A percentile compares a stretch with the other conserved stretches of the same genome.
Evolutionary conservation across 2,888 invertebrate species (phyloP).

Genomic region (Pterostichus niger): DNA sequence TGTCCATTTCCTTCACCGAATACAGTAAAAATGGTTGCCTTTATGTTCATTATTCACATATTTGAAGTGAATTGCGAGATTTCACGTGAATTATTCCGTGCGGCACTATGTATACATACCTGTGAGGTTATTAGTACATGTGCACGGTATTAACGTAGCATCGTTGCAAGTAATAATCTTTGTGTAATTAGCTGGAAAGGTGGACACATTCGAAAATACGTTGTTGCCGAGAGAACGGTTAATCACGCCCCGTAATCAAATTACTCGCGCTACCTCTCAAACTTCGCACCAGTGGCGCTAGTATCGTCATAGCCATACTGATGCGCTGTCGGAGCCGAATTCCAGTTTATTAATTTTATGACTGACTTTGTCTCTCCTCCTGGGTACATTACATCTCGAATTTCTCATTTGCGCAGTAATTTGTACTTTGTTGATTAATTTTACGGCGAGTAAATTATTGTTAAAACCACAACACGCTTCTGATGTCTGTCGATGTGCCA

Average conservation of each 20-base stretch:
- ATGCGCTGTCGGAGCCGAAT: background rate
- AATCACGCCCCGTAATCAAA: slow-evolving; percentile 61
- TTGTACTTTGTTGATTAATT: slow-evolving; percentile 23
- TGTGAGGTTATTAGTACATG: background rate
- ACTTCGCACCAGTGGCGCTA: slow-evolving; percentile 35
- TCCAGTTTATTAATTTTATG: slow-evolving; percentile 33
- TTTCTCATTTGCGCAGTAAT: slow-evolving; percentile 1
- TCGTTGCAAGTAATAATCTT: slow-evolving; percentile 63
- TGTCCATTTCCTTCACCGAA: too few relatives aligned
- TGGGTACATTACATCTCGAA: background rate
- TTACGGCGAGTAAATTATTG: slow-evolving; percentile 6
- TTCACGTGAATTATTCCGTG: background rate
- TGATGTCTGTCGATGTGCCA: background rate
- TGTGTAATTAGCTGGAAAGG: slow-evolving; percentile 63
- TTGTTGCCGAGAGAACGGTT: slow-evolving; percentile 58
- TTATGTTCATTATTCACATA: too few relatives aligned
- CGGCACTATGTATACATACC: background rate
- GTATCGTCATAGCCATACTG: background rate
- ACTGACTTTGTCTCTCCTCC: slow-evolving; percentile 9
- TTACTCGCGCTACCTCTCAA: slow-evolving; percentile 49
- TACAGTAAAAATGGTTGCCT: too few relatives aligned
- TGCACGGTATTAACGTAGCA: background rate
- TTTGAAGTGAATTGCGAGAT: too few relatives aligned
- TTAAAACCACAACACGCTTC: background rate
- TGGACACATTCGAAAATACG: slow-evolving; percentile 65